Base-by-base conservation (phyloP, 2,113 vertebrate genomes). In the Halichoeres trimaculatus region DNA sequence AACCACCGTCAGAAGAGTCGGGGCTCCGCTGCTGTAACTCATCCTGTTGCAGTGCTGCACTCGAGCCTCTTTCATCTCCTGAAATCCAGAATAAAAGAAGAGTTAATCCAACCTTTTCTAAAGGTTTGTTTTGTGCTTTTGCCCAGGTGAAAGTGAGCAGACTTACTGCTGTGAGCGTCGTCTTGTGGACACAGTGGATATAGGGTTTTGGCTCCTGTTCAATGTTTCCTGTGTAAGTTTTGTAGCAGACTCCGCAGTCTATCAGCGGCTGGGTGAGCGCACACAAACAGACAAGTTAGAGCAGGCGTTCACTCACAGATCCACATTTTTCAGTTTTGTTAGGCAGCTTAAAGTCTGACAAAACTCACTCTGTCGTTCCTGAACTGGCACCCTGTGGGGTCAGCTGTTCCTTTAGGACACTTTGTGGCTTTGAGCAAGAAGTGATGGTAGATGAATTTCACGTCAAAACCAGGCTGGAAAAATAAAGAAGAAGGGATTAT, bases 181-280 rank as follows among this genome's bases (percentile, higher is more conserved):
- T 88, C 76, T 73, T 94, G 74, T 89, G 91, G 22, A 92, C 23
- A n/a, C 94, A 94, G 88, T 92, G 89, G 2, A 93, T 23, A 8
- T 92, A 94, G 0, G 94, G 92, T 63, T 79, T 87, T 9, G 93
- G 92, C 0, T 89, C 71, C 1, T 26, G 16, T 52, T 93, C 92
- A 5, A 94, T 91, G 8, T 67, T 55, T 13, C 75, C 93, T 2
- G 5, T 0, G 12, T 66, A 88, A 0, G 78, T 90, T 80, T 92
- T 94, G 79, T 93, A 94, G 59, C 94, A 94, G 48, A 90, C 34
- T 1, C 59, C 72, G 20, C 94, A 94, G 80, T 94, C 93, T 0
- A 94, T 92, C 65, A 92, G 53, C 5, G 94, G 93, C 94, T 94
- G 85, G 70, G 74, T 48, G 70, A 68, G 30, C 0, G 51, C 65